These are phyloP conservation scores for Sardinella longiceps DNA, from an alignment of 2,797 vertebrate species.

Conservation along the genomic window DNA sequence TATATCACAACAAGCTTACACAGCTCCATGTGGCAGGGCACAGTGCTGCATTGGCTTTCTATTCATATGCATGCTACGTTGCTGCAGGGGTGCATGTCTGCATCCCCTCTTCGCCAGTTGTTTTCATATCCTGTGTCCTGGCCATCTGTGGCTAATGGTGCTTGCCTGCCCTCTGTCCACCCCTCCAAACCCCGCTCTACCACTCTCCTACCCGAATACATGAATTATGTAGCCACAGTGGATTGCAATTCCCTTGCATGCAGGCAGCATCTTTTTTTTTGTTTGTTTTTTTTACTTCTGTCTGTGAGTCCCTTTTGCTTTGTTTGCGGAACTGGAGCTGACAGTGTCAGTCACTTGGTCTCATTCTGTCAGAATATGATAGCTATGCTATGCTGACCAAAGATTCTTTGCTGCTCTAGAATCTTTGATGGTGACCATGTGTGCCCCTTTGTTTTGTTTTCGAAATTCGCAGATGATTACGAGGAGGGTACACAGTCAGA, in stretches of 20 bases:
- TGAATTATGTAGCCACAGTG: constrained; percentile 13
- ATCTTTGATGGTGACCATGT: not conserved
- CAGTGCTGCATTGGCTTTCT: not conserved
- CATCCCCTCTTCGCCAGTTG: not conserved
- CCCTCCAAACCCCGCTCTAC: not conserved
- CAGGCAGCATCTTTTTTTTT: too few species aligned
- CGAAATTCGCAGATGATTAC: not conserved
- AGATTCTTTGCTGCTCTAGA: too few species aligned
- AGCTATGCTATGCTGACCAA: too few species aligned
- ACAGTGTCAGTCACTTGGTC: not conserved
- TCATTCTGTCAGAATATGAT: constrained; percentile 2
- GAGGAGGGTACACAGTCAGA: not conserved
- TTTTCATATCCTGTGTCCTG: not conserved
- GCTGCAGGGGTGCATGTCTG: not conserved
- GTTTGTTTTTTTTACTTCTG: not conserved
- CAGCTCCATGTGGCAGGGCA: not conserved
- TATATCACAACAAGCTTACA: not conserved
- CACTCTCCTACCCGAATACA: not conserved
- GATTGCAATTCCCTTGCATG: not conserved
- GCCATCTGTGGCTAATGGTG: constrained; percentile 15
- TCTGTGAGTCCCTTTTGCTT: not conserved
- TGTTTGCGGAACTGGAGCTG: not conserved
- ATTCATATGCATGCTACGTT: not conserved
- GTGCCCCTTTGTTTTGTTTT: not conserved
- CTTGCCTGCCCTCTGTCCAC: not conserved